Evolutionary conservation across 2,113 vertebrate species (phyloP), one percentile per base, ranked within the genome.

Genomic region (Cettia cetti): DNA sequence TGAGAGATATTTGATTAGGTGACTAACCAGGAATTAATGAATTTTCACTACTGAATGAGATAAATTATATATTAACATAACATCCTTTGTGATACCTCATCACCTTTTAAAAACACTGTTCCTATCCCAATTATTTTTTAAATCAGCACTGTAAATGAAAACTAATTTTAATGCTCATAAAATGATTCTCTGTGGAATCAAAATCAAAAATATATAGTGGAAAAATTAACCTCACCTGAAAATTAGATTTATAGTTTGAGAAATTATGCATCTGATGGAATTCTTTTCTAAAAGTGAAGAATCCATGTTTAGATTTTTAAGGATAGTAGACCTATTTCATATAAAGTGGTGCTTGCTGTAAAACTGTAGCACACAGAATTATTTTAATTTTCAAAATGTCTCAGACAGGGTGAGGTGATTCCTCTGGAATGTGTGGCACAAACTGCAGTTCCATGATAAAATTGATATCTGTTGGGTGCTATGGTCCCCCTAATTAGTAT

Each of bases 401-500:
- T 89, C 52, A 35, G 2, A 33, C 3, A 54, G 27, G 15, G 21
- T 66, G 60, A 27, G 0, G 1, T 33, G 20, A 11, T 19, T 91
- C 18, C 23, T 69, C 30, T 63, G 35, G n/a, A 89, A 92, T 9
- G n/a, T 42, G 53, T 49, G 50, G 26, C 23, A 19, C 39, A 78
- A 77, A 64, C 23, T 42, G 56, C 33, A 82, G n/a, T 42, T 87
- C 33, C 18, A n/a, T 26, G 70, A 56, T 27, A 70, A 65, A 86
- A 84, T 5, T 40, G 71, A 4, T 84, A 75, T 86, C n/a, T 92
- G 27, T 66, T 74, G 52, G 80, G 45, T 78, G 69, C 82, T 70
- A 20, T 27, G 47, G 23, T 45, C 90, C 82, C 89, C 80, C 88
- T 96, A 92, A 96, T 96, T 94, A 89, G 79, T 57, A 89, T 89